These are phyloP conservation scores for Vombatus ursinus DNA, from an alignment of 2,113 vertebrate species.

Conservation along the genomic window DNA sequence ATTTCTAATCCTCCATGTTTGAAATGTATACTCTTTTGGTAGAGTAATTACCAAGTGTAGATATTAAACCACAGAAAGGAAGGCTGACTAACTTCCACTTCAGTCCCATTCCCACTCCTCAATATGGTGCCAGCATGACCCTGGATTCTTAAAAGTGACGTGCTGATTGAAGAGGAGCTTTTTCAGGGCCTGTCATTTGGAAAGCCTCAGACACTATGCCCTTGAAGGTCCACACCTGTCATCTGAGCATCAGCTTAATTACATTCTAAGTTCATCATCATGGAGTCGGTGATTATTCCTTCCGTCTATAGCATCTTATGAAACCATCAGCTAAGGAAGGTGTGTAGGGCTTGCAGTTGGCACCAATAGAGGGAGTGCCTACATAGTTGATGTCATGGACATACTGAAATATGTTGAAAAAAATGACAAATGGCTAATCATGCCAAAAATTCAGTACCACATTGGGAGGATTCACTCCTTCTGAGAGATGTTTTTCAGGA, in stretches of 20 bases:
- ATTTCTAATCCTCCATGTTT: conserved; percentile 24
- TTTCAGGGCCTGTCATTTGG: not conserved
- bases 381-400: not conserved
- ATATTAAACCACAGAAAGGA: not conserved
- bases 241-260: not conserved
- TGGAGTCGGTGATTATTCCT: not conserved
- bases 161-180: not conserved
- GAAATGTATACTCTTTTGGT: conserved; percentile 33
- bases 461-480: not conserved
- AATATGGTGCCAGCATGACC: not conserved
- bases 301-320: not conserved
- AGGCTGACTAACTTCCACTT: not conserved
- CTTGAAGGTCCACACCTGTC: not conserved
- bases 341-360: not conserved
- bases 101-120: not conserved
- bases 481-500: not conserved
- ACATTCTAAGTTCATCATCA: not conserved
- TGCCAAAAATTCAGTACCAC: conserved; percentile 1
- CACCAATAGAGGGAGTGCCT: not conserved
- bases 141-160: not conserved
- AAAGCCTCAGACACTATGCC: not conserved
- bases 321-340: conserved; percentile 9
- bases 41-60: conserved; percentile 44
- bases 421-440: not conserved
- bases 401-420: not conserved